Percentiles rank a stretch among this genome's conserved stretches.
Conservation (phyloP, 64 coral and sea anemone species). For the Stichodactyla helianthus region DNA sequence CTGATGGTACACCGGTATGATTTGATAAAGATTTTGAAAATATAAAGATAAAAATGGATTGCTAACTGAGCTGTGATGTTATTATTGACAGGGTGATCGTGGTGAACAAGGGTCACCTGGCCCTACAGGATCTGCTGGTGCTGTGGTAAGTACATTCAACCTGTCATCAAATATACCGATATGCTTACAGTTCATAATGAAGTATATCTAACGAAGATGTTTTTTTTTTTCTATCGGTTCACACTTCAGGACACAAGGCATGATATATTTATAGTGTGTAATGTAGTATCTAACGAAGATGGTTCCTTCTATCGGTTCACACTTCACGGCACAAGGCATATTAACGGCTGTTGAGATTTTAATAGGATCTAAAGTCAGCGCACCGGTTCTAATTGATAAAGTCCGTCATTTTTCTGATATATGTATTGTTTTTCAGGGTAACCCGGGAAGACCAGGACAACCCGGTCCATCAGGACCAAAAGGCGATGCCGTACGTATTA, state of each 20-base stretch:
- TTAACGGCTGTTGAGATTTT: too few species aligned
- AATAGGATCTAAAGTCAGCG: too few species aligned
- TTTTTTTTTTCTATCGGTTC: too few species aligned
- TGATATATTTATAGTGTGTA: too few species aligned
- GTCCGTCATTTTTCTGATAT: neutral
- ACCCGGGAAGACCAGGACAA: slow-evolving; percentile 25
- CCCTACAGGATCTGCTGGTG: slow-evolving; percentile 27
- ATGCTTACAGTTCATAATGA: too few species aligned
- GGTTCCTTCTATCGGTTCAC: too few species aligned
- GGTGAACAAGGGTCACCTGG: slow-evolving; percentile 40
- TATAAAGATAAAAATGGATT: neutral
- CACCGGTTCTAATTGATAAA: too few species aligned
- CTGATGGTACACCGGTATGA: slow-evolving; percentile 53
- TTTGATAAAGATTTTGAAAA: neutral
- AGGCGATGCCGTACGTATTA: slow-evolving; percentile 35
- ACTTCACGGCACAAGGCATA: too few species aligned
- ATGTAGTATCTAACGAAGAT: too few species aligned
- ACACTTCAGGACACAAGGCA: too few species aligned
- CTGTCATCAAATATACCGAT: neutral
- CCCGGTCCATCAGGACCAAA: slow-evolving; percentile 37
- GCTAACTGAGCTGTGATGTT: neutral
- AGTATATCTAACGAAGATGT: too few species aligned
- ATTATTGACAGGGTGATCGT: slow-evolving; percentile 33
- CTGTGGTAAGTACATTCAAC: slow-evolving; percentile 22
- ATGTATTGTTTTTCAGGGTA: slow-evolving; percentile 27